Conservation (phyloP, 2,888 invertebrate species). For the Rhamnusium bicolor region DNA sequence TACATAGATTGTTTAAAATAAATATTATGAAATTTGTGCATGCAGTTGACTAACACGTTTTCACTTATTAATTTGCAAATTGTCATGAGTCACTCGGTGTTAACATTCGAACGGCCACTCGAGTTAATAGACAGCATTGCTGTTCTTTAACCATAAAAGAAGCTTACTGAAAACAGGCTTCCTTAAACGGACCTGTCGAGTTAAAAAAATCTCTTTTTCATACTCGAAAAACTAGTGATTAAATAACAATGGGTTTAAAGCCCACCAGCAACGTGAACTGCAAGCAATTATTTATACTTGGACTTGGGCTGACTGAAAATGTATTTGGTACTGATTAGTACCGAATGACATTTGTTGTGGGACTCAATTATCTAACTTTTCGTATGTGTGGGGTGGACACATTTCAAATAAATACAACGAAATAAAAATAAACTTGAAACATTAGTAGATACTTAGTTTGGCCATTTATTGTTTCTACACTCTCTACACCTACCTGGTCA, state of each 20-base stretch:
- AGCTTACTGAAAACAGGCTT: conserved; percentile 8
- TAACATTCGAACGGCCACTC: neutral
- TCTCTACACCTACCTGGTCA: no score
- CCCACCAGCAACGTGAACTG: neutral
- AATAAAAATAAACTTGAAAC: no score
- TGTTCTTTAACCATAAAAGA: conserved; percentile 20
- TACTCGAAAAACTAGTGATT: neutral
- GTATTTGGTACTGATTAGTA: no score
- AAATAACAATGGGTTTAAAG: neutral
- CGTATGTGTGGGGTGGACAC: neutral
- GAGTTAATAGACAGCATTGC: neutral
- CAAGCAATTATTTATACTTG: neutral
- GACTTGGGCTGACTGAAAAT: neutral
- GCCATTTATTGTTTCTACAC: no score
- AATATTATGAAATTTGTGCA: neutral
- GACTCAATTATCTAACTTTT: neutral
- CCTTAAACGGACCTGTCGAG: conserved; percentile 5
- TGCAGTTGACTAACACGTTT: neutral
- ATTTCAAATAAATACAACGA: no score
- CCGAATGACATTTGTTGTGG: neutral
- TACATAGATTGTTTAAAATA: neutral
- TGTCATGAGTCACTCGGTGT: conserved; percentile 1
- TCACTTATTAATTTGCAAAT: neutral
- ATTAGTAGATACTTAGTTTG: no score
- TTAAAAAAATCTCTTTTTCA: neutral